phyloP scores from a whole-genome alignment of 2,888 invertebrate genomes.

The Scotopteryx bipunctaria region DNA sequence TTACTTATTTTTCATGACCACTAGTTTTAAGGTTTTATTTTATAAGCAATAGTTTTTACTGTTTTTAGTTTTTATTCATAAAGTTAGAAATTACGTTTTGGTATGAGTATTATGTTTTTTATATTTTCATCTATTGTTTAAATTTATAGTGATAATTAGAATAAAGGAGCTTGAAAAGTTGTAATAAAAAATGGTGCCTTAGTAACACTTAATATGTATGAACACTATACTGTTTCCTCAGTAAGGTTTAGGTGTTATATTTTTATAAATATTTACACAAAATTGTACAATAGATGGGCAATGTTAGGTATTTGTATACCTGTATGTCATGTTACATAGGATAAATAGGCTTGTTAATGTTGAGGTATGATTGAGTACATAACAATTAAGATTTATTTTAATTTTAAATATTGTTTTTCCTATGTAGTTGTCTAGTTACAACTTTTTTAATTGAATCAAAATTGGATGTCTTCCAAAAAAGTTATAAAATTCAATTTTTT shows the following conservation, averaged over 20 bases:
- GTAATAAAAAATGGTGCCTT: neutral
- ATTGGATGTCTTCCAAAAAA: conserved; percentile 12
- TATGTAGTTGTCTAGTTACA: too few species aligned
- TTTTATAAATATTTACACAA: neutral
- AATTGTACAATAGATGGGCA: too few species aligned
- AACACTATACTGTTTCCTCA: neutral
- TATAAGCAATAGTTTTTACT: neutral
- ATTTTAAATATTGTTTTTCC: neutral
- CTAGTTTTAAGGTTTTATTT: neutral
- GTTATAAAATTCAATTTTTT: neutral
- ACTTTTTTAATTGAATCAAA: neutral
- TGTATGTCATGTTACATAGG: neutral
- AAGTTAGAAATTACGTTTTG: too few species aligned
- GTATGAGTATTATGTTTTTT: conserved; percentile 2
- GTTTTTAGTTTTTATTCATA: neutral
- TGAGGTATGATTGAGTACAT: neutral
- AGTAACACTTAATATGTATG: too few species aligned
- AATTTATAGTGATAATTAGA: too few species aligned
- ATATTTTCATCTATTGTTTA: too few species aligned
- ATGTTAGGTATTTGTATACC: neutral
- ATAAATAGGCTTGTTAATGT: neutral
- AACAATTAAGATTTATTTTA: neutral
- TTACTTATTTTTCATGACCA: conserved; percentile 14
- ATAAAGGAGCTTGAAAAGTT: neutral
- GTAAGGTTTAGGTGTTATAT: too few species aligned